phyloP scores from a whole-genome alignment of 2,797 vertebrate species.

The Syndactyla subalaris region DNA sequence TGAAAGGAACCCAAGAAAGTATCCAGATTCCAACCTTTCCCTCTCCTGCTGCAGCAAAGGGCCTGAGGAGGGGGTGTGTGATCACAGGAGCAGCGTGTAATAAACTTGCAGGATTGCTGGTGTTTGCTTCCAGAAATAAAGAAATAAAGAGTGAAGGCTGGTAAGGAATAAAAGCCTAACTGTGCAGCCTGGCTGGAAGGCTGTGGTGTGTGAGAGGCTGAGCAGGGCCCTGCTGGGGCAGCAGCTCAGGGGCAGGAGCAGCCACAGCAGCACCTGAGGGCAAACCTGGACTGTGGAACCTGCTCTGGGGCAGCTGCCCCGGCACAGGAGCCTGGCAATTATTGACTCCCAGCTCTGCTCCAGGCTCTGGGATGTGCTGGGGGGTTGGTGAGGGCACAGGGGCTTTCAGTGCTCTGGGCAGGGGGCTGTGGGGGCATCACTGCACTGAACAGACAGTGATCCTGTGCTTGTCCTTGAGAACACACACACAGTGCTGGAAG shows the following conservation, averaged over 20 bases:
- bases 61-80: background rate
- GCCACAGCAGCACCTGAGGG: background rate
- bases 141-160: background rate
- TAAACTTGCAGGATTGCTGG: background rate
- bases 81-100: background rate
- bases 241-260: conserved; percentile 30
- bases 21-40: conserved; percentile 8
- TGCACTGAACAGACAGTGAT: background rate
- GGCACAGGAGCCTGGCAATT: background rate
- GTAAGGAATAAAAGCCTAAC: background rate
- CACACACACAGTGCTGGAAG: background rate
- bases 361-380: background rate
- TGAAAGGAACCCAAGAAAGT: conserved; percentile 17
- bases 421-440: background rate
- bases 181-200: background rate
- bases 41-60: background rate
- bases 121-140: background rate
- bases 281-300: background rate
- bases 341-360: background rate
- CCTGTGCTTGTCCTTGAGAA: background rate
- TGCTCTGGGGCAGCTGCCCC: background rate
- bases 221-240: background rate
- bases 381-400: background rate
- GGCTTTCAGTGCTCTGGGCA: background rate
- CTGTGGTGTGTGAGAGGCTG: background rate